Conservation (phyloP, 2,113 vertebrate species). For the Mobula birostris region DNA sequence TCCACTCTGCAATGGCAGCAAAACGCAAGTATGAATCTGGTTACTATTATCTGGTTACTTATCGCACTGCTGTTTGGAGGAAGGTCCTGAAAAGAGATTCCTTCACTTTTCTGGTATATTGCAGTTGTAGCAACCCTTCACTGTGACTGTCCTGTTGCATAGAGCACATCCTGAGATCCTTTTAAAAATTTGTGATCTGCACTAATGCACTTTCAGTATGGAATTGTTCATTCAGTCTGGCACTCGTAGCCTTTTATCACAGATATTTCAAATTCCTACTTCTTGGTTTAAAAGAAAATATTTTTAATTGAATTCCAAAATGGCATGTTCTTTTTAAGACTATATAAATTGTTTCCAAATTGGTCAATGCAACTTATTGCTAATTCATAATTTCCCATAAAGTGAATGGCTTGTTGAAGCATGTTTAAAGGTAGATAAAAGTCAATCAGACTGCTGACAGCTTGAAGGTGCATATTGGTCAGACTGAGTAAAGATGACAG, state of each 20-base stretch:
- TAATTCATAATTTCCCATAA: too few relatives aligned
- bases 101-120: not conserved
- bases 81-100: not conserved
- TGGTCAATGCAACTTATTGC: not conserved
- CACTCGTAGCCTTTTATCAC: not conserved
- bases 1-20: too few relatives aligned
- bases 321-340: not conserved
- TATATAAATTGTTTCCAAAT: not conserved
- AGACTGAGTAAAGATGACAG: too few relatives aligned
- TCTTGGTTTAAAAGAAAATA: not conserved
- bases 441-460: too few relatives aligned
- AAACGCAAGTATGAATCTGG: too few relatives aligned
- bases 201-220: not conserved
- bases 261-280: not conserved
- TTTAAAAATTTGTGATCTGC: not conserved
- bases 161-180: not conserved
- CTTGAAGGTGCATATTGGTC: too few relatives aligned
- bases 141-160: not conserved
- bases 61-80: not conserved
- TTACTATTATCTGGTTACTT: not conserved
- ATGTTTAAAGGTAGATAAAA: too few relatives aligned
- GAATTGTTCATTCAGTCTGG: not conserved
- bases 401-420: too few relatives aligned
- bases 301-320: not conserved
- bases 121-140: not conserved